These are phyloP conservation scores for Plestiodon gilberti DNA, from an alignment of 2,113 vertebrate species.

Conservation along the genomic window DNA sequence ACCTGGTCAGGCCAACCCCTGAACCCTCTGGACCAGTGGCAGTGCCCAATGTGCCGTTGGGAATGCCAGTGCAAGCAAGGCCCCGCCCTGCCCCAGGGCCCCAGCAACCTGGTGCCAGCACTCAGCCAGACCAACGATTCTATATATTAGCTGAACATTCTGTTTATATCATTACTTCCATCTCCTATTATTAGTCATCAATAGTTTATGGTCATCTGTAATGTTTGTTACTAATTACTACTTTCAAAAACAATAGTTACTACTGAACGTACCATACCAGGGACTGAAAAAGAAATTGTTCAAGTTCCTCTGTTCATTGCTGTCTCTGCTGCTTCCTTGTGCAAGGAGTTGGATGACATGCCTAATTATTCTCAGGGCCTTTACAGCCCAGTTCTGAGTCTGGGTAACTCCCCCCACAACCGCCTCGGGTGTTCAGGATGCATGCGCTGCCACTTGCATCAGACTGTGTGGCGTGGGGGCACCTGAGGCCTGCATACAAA, in stretches of 20 bases:
- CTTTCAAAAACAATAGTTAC: not conserved
- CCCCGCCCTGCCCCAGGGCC: no score
- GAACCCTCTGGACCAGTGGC: no score
- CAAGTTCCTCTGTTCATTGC: not conserved
- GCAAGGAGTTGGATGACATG: not conserved
- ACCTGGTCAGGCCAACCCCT: no score
- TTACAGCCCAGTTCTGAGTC: not conserved
- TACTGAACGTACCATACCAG: not conserved
- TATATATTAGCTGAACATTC: not conserved
- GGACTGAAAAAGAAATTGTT: not conserved
- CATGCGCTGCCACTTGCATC: not conserved
- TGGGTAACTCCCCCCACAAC: not conserved
- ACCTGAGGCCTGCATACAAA: conserved; percentile 28
- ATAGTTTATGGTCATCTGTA: not conserved
- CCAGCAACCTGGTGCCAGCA: no score
- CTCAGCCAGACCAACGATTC: no score
- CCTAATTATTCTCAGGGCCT: not conserved
- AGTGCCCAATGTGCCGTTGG: no score
- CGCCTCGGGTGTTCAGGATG: not conserved
- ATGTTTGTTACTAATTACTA: not conserved
- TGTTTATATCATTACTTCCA: not conserved
- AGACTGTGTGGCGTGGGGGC: conserved; percentile 11
- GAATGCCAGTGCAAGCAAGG: no score
- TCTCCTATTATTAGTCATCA: not conserved
- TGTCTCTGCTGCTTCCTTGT: not conserved